Evolutionary conservation across 2,797 vertebrate species (phyloP).

Genomic region (Petrocephalus schoutedeni): DNA sequence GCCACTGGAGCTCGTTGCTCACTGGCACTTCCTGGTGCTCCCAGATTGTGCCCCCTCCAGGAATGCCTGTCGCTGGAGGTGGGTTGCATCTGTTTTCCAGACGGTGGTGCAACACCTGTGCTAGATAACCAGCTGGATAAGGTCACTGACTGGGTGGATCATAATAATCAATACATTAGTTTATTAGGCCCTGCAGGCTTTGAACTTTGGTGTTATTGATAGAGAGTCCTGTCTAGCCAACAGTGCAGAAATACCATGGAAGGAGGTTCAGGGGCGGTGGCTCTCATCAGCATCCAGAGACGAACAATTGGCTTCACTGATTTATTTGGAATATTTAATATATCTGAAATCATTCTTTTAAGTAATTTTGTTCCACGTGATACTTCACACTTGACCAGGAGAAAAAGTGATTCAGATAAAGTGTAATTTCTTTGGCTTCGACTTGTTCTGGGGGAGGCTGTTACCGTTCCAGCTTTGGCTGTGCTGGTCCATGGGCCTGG

Average conservation of each 20-base stretch:
- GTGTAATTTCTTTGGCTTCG: conserved; percentile 32
- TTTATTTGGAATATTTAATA: background rate
- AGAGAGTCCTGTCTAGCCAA: background rate
- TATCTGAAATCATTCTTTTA: background rate
- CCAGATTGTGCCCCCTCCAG: background rate
- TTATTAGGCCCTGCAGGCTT: background rate
- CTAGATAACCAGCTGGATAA: background rate
- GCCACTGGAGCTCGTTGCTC: background rate
- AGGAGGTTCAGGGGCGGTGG: background rate
- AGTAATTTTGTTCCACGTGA: background rate
- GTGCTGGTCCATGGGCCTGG: conserved; percentile 32
- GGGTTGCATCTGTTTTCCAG: background rate
- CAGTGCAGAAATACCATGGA: background rate
- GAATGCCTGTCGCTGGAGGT: too few species aligned
- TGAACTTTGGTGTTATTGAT: background rate
- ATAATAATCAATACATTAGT: background rate
- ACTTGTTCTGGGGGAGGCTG: conserved; percentile 28
- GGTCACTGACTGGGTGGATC: background rate
- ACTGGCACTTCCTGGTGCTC: background rate
- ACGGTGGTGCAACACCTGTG: background rate
- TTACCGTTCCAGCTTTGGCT: conserved; percentile 38
- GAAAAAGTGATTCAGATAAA: conserved; percentile 43
- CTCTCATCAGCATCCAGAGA: background rate
- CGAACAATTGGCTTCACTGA: background rate
- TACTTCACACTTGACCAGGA: background rate